phyloP scores from a whole-genome alignment of 1,140 invertebrate genomes.

The Riptortus pedestris region DNA sequence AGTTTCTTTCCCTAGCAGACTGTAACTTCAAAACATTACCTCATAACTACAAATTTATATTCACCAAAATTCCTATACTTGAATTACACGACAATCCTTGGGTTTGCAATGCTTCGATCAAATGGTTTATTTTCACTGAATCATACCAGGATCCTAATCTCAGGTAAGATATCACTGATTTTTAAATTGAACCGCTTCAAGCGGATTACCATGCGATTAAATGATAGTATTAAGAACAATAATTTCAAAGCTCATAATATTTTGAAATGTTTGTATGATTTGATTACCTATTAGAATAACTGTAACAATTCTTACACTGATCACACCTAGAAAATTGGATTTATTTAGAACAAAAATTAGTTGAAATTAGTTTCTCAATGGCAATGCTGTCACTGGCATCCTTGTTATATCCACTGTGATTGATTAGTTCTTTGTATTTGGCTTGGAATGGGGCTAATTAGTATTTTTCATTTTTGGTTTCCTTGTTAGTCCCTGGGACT shows the following conservation, averaged over 20 bases:
- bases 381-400: too few relatives aligned
- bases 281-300: not conserved
- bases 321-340: not conserved
- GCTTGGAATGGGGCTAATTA: too few relatives aligned
- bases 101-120: slow-evolving; percentile 20
- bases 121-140: slow-evolving; percentile 13
- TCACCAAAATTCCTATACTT: slow-evolving; percentile 1
- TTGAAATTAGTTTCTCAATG: too few relatives aligned
- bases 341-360: too few relatives aligned
- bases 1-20: slow-evolving; percentile 17
- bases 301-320: not conserved
- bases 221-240: not conserved
- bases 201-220: not conserved
- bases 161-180: slow-evolving; percentile 6
- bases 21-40: slow-evolving; percentile 22
- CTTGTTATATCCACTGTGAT: too few relatives aligned
- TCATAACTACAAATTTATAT: not conserved
- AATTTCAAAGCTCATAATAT: not conserved
- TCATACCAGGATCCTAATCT: not conserved
- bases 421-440: too few relatives aligned
- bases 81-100: slow-evolving; percentile 24
- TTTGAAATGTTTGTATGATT: not conserved
- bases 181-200: not conserved
- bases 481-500: too few relatives aligned
- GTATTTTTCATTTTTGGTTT: too few relatives aligned